Conservation (phyloP, 2,113 vertebrate genomes). For the Corapipo altera region DNA sequence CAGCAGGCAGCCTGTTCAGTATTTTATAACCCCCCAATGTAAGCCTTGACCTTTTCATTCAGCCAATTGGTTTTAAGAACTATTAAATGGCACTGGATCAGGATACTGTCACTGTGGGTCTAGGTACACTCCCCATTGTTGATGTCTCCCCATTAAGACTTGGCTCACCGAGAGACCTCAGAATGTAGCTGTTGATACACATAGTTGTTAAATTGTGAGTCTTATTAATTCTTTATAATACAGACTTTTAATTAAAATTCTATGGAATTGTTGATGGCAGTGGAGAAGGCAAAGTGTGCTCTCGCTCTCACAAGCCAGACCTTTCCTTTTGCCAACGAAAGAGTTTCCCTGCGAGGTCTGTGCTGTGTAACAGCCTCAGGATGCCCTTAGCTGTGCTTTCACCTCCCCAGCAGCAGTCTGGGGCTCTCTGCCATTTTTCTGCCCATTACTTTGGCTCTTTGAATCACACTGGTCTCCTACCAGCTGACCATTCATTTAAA, state of each 20-base stretch:
- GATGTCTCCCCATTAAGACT: neutral
- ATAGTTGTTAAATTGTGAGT: neutral
- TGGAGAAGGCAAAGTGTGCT: neutral
- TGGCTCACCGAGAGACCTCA: neutral
- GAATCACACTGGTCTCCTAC: rapidly evolving
- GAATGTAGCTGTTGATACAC: neutral
- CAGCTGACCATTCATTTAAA: neutral
- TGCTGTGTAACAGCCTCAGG: neutral
- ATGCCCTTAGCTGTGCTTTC: neutral
- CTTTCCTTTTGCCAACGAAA: neutral
- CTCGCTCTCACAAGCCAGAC: neutral
- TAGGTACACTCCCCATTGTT: neutral
- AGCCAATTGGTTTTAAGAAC: neutral
- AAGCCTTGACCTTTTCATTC: neutral
- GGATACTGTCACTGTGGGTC: neutral
- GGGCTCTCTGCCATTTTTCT: neutral
- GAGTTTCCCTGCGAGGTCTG: neutral
- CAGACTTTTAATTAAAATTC: neutral
- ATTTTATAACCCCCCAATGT: neutral
- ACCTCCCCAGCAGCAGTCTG: neutral
- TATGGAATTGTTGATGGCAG: neutral
- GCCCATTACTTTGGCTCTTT: neutral
- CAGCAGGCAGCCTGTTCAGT: neutral
- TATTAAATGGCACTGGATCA: neutral
- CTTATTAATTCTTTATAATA: constrained; percentile 1